These are phyloP conservation scores for Ophthalmolycus amberensis DNA, from an alignment of 2,113 vertebrate genomes.

Conservation along the genomic window DNA sequence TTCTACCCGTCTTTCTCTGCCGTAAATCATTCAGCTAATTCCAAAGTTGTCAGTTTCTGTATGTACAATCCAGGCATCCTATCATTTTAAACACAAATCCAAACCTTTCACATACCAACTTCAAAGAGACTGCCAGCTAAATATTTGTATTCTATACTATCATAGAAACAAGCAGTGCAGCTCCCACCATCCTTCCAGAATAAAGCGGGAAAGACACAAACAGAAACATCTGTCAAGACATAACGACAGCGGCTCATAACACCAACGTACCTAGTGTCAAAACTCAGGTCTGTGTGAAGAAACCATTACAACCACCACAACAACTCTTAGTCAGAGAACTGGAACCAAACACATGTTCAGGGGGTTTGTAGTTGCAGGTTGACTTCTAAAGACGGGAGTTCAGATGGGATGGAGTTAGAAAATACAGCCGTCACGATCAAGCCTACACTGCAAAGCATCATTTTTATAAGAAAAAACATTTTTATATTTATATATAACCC, in stretches of 20 bases:
- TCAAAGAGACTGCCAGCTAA: constrained; percentile 53
- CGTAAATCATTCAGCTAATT: constrained; percentile 44
- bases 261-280: neutral
- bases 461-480: neutral
- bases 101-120: constrained; percentile 30
- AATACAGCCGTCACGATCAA: neutral
- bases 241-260: constrained; percentile 36
- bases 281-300: neutral
- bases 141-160: constrained; percentile 67
- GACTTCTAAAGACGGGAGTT: neutral
- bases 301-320: neutral
- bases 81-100: constrained; percentile 42
- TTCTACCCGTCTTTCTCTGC: neutral
- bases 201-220: constrained; percentile 37
- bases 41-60: constrained; percentile 39
- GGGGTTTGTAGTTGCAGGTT: neutral
- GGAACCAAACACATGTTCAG: neutral
- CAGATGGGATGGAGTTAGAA: neutral
- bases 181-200: constrained; percentile 57
- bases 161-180: constrained; percentile 72
- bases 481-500: neutral
- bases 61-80: constrained; percentile 8
- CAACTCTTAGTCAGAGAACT: neutral
- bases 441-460: neutral
- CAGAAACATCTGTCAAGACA: constrained; percentile 43